Percentiles rank a stretch among this genome's conserved stretches.
Conservation (phyloP, 2,797 vertebrate genomes). For the Pseudopleuronectes americanus region DNA sequence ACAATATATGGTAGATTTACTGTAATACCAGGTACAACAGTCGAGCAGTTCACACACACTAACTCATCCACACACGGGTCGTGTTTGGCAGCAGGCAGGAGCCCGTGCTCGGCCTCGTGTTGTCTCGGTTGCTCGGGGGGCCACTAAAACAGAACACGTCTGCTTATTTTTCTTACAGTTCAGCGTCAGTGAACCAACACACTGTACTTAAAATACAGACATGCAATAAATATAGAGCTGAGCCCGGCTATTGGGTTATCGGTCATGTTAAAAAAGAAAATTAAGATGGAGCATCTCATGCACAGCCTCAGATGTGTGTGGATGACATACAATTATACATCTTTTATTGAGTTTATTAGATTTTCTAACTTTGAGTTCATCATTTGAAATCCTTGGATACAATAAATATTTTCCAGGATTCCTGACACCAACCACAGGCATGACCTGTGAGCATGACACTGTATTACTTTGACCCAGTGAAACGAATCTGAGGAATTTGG, state of each 20-base stretch:
- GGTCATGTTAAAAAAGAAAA: conserved; percentile 43
- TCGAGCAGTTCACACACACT: conserved; percentile 32
- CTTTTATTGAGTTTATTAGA: conserved; percentile 2
- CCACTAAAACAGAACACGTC: conserved; percentile 55
- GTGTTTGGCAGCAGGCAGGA: conserved; percentile 27
- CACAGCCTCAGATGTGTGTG: not conserved
- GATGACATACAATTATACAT: not conserved
- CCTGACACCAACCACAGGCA: conserved; percentile 28
- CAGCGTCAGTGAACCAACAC: conserved; percentile 54
- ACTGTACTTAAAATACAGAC: conserved; percentile 49
- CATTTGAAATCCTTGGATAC: conserved; percentile 10
- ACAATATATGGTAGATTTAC: conserved; percentile 36
- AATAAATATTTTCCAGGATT: conserved; percentile 25
- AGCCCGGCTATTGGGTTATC: conserved; percentile 14
- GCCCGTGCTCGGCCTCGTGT: conserved; percentile 41
- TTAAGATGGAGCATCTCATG: not conserved
- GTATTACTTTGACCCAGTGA: conserved; percentile 9
- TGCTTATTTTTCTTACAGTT: conserved; percentile 61
- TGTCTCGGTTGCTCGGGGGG: conserved; percentile 65
- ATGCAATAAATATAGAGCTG: conserved; percentile 37
- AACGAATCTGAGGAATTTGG: not conserved
- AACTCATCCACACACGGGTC: conserved; percentile 42
- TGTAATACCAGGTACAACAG: conserved; percentile 15
- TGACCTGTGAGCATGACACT: conserved; percentile 30
- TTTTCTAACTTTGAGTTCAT: not conserved